These are phyloP conservation scores for Trichonephila clavata DNA, from an alignment of 1,140 invertebrate species.

Conservation along the genomic window DNA sequence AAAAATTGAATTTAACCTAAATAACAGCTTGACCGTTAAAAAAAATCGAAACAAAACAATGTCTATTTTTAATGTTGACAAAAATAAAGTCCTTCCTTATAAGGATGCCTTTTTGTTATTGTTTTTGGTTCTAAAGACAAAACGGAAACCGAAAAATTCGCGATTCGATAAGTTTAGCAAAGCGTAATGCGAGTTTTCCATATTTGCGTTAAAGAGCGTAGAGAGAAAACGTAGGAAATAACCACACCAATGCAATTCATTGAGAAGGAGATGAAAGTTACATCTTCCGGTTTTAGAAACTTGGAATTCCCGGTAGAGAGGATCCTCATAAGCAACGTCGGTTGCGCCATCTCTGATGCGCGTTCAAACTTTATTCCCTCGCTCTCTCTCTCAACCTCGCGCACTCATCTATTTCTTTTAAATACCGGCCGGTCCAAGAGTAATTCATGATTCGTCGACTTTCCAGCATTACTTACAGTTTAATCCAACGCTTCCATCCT, in stretches of 20 bases:
- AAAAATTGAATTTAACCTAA: too few relatives aligned
- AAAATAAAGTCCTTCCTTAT: too few relatives aligned
- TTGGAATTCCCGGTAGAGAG: constrained; percentile 50
- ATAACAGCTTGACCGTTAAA: too few relatives aligned
- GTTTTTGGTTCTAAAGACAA: too few relatives aligned
- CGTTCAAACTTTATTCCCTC: neutral
- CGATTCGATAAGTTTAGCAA: neutral
- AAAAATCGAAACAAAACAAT: too few relatives aligned
- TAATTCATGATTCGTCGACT: neutral
- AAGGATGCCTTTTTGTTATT: too few relatives aligned
- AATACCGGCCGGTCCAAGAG: neutral
- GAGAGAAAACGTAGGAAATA: constrained; percentile 15
- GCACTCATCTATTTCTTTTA: neutral
- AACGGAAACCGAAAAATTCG: neutral
- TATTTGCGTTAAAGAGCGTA: neutral
- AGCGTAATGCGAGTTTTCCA: neutral
- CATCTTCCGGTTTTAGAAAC: constrained; percentile 56
- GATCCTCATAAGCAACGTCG: constrained; percentile 32
- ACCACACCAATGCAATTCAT: constrained; percentile 3
- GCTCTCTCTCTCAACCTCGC: neutral
- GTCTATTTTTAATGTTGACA: too few relatives aligned
- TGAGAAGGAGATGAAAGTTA: constrained; percentile 28
- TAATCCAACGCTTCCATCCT: neutral
- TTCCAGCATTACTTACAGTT: neutral
- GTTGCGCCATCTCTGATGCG: constrained; percentile 29